Conservation (phyloP, 2,888 invertebrate genomes). For the Allolobophora icterica region DNA sequence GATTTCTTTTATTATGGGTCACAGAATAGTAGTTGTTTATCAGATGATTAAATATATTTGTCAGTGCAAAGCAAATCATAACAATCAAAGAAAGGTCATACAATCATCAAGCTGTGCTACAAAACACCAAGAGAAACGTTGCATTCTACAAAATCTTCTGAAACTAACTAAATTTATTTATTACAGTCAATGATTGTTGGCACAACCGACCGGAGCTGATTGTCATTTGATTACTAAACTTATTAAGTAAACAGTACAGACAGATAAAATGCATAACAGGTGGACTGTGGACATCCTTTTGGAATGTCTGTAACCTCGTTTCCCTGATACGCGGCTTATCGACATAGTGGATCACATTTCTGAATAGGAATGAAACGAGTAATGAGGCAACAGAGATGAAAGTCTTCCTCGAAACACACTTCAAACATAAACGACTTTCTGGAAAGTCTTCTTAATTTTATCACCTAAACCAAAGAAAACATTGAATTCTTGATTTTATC, state of each 20-base stretch:
- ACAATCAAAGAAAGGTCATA: not conserved
- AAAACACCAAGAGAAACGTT: not conserved
- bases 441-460: not conserved
- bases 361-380: not conserved
- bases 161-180: not conserved
- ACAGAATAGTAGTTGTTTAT: not conserved
- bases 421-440: conserved; percentile 20
- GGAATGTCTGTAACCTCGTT: not conserved
- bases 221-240: not conserved
- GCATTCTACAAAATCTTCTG: not conserved
- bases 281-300: not conserved
- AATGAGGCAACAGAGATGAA: conserved; percentile 7
- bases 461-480: not conserved
- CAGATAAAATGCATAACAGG: not conserved
- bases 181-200: not conserved
- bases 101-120: not conserved
- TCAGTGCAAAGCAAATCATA: not conserved
- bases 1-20: not conserved
- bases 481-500: not conserved
- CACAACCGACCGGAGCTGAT: not conserved
- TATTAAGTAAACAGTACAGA: not conserved
- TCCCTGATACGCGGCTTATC: not conserved
- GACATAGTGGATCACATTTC: not conserved
- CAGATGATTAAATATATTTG: not conserved
- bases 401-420: not conserved